Conservation (phyloP, 1,140 invertebrate genomes). For the Dermatophagoides farinae region DNA sequence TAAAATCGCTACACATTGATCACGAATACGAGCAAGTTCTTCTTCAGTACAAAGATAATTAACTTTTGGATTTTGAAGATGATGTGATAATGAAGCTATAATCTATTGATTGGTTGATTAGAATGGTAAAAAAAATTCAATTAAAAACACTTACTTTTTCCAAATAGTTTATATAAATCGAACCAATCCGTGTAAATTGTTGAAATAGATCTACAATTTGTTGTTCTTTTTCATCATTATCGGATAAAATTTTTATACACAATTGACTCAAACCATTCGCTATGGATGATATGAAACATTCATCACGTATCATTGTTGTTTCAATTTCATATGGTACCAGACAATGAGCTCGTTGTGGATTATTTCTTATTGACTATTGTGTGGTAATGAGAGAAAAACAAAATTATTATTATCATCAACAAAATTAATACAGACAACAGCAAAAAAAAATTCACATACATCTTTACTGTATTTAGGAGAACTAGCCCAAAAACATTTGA, state of each 20-base stretch:
- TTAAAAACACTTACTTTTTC: neutral
- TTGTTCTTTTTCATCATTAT: neutral
- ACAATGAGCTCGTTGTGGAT: neutral
- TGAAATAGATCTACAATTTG: neutral
- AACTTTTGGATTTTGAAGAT: neutral
- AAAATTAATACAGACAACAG: neutral
- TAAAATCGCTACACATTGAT: neutral
- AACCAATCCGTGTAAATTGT: neutral
- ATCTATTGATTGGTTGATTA: neutral
- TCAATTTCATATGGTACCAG: neutral
- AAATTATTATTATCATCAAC: neutral
- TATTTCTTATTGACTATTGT: neutral
- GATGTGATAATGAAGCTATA: neutral
- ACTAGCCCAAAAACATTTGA: neutral
- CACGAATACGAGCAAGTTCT: neutral
- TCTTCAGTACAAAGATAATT: neutral
- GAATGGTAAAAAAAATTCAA: neutral
- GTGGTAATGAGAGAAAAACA: neutral
- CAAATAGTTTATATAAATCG: neutral
- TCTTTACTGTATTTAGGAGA: neutral
- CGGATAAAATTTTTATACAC: neutral
- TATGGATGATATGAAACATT: neutral
- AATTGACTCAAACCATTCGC: neutral
- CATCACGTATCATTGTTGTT: neutral
- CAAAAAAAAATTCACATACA: neutral